These are phyloP conservation scores for Melitaea athalia DNA, from an alignment of 2,888 invertebrate genomes.

Conservation along the genomic window DNA sequence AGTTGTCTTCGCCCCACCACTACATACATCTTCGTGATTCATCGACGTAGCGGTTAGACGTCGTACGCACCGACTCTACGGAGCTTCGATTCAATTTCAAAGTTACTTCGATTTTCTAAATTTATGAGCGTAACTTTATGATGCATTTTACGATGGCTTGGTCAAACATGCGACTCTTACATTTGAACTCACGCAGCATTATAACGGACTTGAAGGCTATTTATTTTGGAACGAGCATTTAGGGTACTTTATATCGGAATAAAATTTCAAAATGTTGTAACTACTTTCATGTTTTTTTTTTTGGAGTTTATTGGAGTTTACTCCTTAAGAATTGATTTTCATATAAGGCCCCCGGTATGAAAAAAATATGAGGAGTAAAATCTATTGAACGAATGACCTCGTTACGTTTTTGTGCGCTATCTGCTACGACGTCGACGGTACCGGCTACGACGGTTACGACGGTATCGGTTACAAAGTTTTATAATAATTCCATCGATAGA, in stretches of 20 bases:
- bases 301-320: too few species aligned
- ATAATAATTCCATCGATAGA: too few species aligned
- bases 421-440: too few species aligned
- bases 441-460: too few species aligned
- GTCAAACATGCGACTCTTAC: conserved; percentile 74
- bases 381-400: too few species aligned
- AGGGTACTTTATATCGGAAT: conserved; percentile 23
- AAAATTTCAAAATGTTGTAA: not conserved
- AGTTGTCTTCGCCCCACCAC: conserved; percentile 53
- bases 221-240: conserved; percentile 46
- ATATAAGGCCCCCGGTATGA: too few species aligned
- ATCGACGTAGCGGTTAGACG: conserved; percentile 37
- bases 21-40: conserved; percentile 41
- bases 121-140: conserved; percentile 71
- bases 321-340: too few species aligned
- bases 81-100: conserved; percentile 55
- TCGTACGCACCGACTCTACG: conserved; percentile 44
- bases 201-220: conserved; percentile 47
- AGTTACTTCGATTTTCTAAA: conserved; percentile 68
- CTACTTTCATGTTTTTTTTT: not conserved
- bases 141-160: conserved; percentile 74
- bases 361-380: too few species aligned
- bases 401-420: too few species aligned
- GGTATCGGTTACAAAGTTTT: too few species aligned
- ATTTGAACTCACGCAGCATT: conserved; percentile 69